These are phyloP conservation scores for Drosophila neoperkinsi DNA, from an alignment of 2,888 invertebrate species.

Conservation along the genomic window DNA sequence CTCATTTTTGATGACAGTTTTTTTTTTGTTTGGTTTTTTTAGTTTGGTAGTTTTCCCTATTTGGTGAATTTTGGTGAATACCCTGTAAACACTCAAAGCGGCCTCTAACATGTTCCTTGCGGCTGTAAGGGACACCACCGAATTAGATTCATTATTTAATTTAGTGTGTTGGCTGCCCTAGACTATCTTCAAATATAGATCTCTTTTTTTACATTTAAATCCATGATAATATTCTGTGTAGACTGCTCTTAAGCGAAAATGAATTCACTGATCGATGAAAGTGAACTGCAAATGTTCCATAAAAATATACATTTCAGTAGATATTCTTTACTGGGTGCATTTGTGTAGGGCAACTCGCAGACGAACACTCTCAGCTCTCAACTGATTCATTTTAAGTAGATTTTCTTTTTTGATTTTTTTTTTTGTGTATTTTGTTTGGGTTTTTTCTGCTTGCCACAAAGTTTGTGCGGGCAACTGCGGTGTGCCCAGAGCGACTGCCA, in stretches of 20 bases:
- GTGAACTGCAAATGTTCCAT: background rate
- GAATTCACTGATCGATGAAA: background rate
- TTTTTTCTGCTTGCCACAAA: slow-evolving; percentile 31
- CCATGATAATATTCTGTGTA: background rate
- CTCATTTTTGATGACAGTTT: slow-evolving; percentile 43
- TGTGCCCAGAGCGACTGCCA: slow-evolving; percentile 37
- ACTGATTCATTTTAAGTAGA: background rate
- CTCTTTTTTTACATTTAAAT: background rate
- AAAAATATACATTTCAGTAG: background rate
- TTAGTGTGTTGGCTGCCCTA: background rate
- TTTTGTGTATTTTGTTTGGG: background rate
- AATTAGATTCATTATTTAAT: background rate
- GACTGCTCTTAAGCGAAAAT: background rate
- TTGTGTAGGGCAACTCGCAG: background rate
- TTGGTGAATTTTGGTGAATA: slow-evolving; percentile 3
- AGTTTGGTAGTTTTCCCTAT: background rate
- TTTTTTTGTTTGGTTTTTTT: background rate
- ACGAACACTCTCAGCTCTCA: background rate
- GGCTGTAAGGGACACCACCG: background rate
- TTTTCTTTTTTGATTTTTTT: background rate
- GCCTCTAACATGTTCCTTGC: background rate
- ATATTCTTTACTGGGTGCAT: background rate
- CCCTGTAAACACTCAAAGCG: slow-evolving; percentile 1
- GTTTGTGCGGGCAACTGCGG: slow-evolving; percentile 56
- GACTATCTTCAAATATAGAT: background rate